These are phyloP conservation scores for Drosophila quasianomalipes DNA, from an alignment of 2,888 invertebrate species.

Conservation along the genomic window DNA sequence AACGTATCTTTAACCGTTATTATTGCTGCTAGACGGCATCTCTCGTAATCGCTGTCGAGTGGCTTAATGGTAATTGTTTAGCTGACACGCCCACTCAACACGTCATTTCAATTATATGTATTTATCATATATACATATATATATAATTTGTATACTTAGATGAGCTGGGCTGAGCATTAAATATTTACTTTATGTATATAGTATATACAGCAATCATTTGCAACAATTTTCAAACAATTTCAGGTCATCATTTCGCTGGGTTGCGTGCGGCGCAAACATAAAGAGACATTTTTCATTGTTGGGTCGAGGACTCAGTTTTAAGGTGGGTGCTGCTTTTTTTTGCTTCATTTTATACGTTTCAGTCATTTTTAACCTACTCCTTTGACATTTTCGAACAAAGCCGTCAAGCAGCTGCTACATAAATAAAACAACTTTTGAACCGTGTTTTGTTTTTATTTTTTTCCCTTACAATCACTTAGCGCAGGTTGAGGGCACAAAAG, in stretches of 20 bases:
- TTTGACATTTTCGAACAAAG: constrained; percentile 12
- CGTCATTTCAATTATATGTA: constrained; percentile 33
- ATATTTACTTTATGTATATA: not conserved
- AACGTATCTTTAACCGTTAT: constrained; percentile 12
- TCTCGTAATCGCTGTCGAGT: constrained; percentile 39
- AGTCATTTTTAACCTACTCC: not conserved
- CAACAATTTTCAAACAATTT: constrained; percentile 9
- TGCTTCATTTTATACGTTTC: not conserved
- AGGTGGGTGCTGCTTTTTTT: not conserved
- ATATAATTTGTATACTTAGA: constrained; percentile 15
- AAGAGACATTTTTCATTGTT: constrained; percentile 44
- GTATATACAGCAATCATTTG: constrained; percentile 13
- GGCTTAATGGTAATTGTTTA: constrained; percentile 51
- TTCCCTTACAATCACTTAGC: constrained; percentile 1
- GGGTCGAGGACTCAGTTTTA: constrained; percentile 1
- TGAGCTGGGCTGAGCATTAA: not conserved
- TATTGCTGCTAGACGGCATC: constrained; percentile 2
- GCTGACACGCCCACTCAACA: constrained; percentile 43
- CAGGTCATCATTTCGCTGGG: constrained; percentile 10
- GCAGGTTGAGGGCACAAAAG: not conserved
- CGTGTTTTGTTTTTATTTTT: not conserved
- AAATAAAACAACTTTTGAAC: constrained; percentile 31
- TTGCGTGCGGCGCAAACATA: constrained; percentile 59
- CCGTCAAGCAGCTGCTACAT: constrained; percentile 1
- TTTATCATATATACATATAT: not conserved